A percentile compares a stretch with the other conserved stretches of the same genome.
Conservation (phyloP, 2,888 invertebrate species). For the Hirtodrosophila alboralis region DNA sequence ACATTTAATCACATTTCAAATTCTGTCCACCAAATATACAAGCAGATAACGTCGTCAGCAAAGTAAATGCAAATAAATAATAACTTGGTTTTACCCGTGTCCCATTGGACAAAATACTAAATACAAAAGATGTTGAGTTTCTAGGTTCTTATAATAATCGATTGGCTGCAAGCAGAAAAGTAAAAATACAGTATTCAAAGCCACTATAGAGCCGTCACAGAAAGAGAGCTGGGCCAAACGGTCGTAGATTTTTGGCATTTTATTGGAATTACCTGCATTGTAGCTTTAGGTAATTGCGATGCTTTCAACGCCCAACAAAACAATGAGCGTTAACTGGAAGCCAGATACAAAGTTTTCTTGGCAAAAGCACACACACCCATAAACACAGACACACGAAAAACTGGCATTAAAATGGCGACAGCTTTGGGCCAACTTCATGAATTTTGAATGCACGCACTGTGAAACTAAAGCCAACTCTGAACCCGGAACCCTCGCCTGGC, state of each 20-base stretch:
- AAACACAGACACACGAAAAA: conserved; percentile 1
- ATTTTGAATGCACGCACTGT: conserved; percentile 73
- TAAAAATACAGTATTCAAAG: conserved; percentile 40
- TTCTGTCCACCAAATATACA: background rate
- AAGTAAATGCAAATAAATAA: conserved; percentile 10
- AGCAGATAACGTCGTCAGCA: background rate
- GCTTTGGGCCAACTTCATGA: conserved; percentile 72
- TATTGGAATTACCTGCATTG: conserved; percentile 44
- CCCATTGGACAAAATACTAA: background rate
- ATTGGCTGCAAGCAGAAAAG: conserved; percentile 6
- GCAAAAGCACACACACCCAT: conserved; percentile 23
- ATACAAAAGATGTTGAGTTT: too few species aligned
- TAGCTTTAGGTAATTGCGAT: conserved; percentile 53
- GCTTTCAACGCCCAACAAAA: conserved; percentile 57
- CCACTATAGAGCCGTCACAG: conserved; percentile 55
- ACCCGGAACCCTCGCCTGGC: conserved; percentile 15
- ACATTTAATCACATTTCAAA: too few species aligned
- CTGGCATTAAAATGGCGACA: conserved; percentile 71
- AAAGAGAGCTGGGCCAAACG: conserved; percentile 35
- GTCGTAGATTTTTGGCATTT: too few species aligned
- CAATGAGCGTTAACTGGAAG: conserved; percentile 48
- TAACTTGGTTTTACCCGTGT: conserved; percentile 1
- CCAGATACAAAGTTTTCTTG: conserved; percentile 27
- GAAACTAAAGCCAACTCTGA: conserved; percentile 49
- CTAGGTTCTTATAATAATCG: too few species aligned